Conservation (phyloP, 2,888 invertebrate species). For the Drosophila monieri region DNA sequence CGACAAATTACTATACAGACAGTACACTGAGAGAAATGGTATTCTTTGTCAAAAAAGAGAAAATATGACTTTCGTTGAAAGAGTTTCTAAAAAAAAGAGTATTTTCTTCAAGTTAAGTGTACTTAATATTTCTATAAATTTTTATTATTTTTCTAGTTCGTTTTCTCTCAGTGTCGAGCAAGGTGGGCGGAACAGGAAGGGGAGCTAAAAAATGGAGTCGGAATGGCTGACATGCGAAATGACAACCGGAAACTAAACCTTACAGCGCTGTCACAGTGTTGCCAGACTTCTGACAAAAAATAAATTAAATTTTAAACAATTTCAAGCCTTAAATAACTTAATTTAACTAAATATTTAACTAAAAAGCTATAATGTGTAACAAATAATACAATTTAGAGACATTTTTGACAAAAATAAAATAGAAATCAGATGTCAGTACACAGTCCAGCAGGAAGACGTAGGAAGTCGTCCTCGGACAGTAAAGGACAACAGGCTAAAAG, state of each 20-base stretch:
- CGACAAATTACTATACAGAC: constrained; percentile 14
- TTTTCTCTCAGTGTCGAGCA: not conserved
- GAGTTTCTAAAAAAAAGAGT: no score
- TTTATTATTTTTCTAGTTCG: not conserved
- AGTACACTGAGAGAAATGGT: not conserved
- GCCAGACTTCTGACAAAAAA: not conserved
- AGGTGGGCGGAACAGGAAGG: not conserved
- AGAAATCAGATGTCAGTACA: no score
- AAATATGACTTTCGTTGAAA: not conserved
- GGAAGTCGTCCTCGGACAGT: not conserved
- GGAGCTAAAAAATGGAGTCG: not conserved
- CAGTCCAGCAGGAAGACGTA: not conserved
- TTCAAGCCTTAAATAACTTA: not conserved
- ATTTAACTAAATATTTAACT: not conserved
- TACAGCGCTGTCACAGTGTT: constrained; percentile 26
- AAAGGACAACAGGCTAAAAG: not conserved
- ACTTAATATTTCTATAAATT: not conserved
- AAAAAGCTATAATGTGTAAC: not conserved
- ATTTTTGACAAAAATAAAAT: no score
- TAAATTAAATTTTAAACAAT: not conserved
- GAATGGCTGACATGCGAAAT: constrained; percentile 29
- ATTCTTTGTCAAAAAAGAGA: not conserved
- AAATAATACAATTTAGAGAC: no score
- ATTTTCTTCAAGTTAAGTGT: no score
- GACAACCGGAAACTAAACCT: constrained; percentile 34